These are phyloP conservation scores for Hormiphora californensis DNA, from an alignment of 37 sponge, comb jelly and placozoan species.

Conservation along the genomic window DNA sequence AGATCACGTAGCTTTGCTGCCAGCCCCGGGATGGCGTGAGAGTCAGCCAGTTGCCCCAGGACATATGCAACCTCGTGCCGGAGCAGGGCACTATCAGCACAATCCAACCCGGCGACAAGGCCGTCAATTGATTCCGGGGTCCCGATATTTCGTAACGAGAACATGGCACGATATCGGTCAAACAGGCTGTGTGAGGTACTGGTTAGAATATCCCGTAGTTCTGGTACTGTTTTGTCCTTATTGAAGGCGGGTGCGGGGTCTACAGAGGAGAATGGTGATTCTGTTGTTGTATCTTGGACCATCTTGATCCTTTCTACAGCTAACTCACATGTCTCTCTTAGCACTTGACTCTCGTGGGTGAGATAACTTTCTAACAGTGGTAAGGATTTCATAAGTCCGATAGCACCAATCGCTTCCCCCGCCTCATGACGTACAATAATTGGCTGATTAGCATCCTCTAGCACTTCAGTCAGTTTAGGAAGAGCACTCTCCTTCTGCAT, in stretches of 20 bases:
- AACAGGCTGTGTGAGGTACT: conserved; percentile 66
- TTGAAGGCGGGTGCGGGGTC: conserved; percentile 93
- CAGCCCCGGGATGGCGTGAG: conserved; percentile 64
- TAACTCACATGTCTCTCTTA: background rate
- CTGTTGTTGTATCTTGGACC: background rate
- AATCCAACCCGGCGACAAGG: conserved; percentile 63
- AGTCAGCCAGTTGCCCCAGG: conserved; percentile 88
- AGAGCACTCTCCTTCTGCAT: conserved; percentile 67
- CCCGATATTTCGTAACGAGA: conserved; percentile 79
- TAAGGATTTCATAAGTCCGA: conserved; percentile 46
- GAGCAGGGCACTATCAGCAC: conserved; percentile 77
- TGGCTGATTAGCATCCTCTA: conserved; percentile 73
- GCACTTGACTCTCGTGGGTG: conserved; percentile 52
- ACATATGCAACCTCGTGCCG: conserved; percentile 95
- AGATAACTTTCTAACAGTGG: conserved; percentile 60
- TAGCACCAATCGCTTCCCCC: conserved; percentile 81
- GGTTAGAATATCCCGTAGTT: conserved; percentile 41
- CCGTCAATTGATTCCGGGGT: conserved; percentile 63
- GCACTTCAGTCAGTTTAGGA: conserved; percentile 61
- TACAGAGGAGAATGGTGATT: conserved; percentile 57
- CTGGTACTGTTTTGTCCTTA: conserved; percentile 54
- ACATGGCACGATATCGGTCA: conserved; percentile 81
- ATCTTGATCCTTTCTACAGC: conserved; percentile 34
- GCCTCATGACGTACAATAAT: conserved; percentile 91
- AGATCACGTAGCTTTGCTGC: conserved; percentile 61